Conservation (phyloP, 1,140 invertebrate genomes). For the Drosophila athabasca region DNA sequence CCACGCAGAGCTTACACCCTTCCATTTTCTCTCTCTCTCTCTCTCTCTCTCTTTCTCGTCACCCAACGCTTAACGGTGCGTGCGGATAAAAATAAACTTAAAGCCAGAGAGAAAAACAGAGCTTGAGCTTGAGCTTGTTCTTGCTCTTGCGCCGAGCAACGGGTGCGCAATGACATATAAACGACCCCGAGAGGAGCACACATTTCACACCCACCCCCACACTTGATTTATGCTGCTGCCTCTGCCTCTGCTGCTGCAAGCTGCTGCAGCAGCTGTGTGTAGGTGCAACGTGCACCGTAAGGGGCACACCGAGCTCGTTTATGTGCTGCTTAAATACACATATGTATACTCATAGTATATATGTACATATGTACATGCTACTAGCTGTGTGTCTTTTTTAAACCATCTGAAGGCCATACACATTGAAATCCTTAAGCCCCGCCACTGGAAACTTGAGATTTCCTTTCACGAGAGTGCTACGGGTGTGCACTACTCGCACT, state of each 20-base stretch:
- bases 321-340: not conserved
- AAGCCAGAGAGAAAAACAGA: too few relatives aligned
- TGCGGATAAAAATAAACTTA: not conserved
- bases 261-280: constrained; percentile 16
- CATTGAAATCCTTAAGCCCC: constrained; percentile 14
- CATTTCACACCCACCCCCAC: constrained; percentile 1
- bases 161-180: constrained; percentile 57
- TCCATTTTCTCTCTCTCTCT: not conserved
- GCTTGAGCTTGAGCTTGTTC: not conserved
- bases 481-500: not conserved
- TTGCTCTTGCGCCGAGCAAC: constrained; percentile 12
- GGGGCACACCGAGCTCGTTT: not conserved
- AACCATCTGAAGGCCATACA: constrained; percentile 55
- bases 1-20: constrained; percentile 18
- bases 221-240: constrained; percentile 12
- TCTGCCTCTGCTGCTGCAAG: constrained; percentile 3
- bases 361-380: not conserved
- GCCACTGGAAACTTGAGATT: constrained; percentile 12
- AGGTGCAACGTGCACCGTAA: constrained; percentile 6
- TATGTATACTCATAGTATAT: constrained; percentile 3
- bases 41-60: not conserved
- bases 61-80: not conserved
- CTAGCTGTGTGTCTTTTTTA: constrained; percentile 25
- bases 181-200: constrained; percentile 20
- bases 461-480: constrained; percentile 9